These are phyloP conservation scores for Pedionomus torquatus DNA, from an alignment of 2,113 vertebrate species.

Conservation along the genomic window DNA sequence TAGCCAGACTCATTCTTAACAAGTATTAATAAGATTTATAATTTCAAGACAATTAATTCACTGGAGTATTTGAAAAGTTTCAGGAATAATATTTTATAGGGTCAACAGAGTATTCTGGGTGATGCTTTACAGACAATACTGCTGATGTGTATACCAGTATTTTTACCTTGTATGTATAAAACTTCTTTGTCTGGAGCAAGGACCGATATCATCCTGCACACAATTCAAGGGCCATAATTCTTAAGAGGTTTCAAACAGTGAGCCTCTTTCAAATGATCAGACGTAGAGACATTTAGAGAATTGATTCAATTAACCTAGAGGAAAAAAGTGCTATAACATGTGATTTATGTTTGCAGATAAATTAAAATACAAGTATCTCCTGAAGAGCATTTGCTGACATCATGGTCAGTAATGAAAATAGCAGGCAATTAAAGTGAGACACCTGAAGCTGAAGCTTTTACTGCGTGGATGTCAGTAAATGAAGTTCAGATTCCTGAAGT, in stretches of 20 bases:
- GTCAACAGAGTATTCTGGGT: not conserved
- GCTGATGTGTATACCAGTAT: not conserved
- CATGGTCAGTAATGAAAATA: constrained; percentile 56
- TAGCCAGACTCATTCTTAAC: constrained; percentile 18
- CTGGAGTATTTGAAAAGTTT: not conserved
- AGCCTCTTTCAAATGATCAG: constrained; percentile 65
- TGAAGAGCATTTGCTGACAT: constrained; percentile 62
- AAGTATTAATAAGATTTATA: constrained; percentile 22
- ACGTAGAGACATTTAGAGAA: constrained; percentile 73
- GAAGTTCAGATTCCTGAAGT: not conserved
- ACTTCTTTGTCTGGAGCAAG: constrained; percentile 38
- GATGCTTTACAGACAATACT: constrained; percentile 45
- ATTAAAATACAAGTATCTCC: constrained; percentile 73
- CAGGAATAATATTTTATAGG: not conserved
- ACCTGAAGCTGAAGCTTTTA: constrained; percentile 52
- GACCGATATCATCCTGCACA: constrained; percentile 4
- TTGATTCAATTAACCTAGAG: constrained; percentile 76
- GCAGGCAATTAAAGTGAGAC: constrained; percentile 59
- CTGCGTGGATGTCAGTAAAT: not conserved
- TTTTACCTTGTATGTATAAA: not conserved
- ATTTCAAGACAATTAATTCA: not conserved
- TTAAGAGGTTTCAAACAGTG: constrained; percentile 57
- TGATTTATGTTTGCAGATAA: constrained; percentile 80
- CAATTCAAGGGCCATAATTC: constrained; percentile 61
- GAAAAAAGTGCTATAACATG: constrained; percentile 62